Evolutionary conservation across 1,140 invertebrate species (phyloP).

Genomic region (Pissodes strobi): DNA sequence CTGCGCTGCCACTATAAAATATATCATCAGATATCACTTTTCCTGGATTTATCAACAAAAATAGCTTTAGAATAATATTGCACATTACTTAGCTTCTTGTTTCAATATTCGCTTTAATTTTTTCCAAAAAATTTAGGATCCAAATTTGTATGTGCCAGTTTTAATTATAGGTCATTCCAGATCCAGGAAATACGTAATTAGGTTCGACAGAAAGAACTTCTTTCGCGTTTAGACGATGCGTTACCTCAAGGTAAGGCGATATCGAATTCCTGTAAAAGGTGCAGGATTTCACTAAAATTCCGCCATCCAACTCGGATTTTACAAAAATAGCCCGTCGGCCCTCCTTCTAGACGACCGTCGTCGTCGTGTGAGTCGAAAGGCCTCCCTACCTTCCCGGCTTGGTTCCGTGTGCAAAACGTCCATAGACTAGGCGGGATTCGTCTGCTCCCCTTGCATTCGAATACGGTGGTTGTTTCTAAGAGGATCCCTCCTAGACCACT

Average conservation of each 20-base stretch:
- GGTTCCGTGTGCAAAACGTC: slow-evolving; percentile 55
- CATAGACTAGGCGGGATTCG: slow-evolving; percentile 53
- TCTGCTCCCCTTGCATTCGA: slow-evolving; percentile 49
- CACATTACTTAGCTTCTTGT: too few species aligned
- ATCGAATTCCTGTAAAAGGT: slow-evolving; percentile 53
- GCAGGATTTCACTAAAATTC: slow-evolving; percentile 50
- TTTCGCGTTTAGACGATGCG: background rate
- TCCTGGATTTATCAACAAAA: too few species aligned
- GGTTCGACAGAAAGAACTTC: background rate
- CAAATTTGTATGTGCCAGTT: too few species aligned
- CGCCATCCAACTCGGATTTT: slow-evolving; percentile 39
- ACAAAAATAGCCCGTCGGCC: slow-evolving; percentile 55
- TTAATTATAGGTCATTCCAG: too few species aligned
- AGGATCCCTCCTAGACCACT: slow-evolving; percentile 51
- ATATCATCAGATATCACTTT: too few species aligned
- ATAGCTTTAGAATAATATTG: too few species aligned
- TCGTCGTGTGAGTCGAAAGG: slow-evolving; percentile 29
- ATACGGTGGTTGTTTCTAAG: slow-evolving; percentile 56
- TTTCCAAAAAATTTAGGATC: too few species aligned
- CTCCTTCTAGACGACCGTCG: slow-evolving; percentile 44
- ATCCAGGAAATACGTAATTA: background rate
- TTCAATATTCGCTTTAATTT: too few species aligned
- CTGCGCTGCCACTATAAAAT: too few species aligned
- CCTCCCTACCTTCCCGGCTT: slow-evolving; percentile 42
- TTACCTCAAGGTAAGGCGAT: slow-evolving; percentile 41